These are phyloP conservation scores for Porites cylindrica DNA, from an alignment of 92 coral and sea anemone genomes.

Conservation along the genomic window DNA sequence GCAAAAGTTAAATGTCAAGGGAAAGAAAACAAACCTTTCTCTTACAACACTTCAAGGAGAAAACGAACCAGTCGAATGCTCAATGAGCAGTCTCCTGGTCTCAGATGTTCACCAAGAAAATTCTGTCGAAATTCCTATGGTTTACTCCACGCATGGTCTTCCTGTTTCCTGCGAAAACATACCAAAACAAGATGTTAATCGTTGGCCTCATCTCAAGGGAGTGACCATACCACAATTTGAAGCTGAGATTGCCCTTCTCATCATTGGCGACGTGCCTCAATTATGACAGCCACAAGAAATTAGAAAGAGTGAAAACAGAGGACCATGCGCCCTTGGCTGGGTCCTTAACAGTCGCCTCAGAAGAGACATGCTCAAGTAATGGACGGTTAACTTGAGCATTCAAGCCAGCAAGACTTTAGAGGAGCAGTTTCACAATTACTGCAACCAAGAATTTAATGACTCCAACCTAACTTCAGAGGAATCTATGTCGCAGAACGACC, in stretches of 20 bases:
- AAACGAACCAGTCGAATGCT: background rate
- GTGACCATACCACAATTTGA: constrained; percentile 21
- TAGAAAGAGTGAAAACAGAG: constrained; percentile 20
- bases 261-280: background rate
- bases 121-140: constrained; percentile 4
- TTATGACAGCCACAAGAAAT: constrained; percentile 52
- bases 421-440: constrained; percentile 49
- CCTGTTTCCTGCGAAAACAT: constrained; percentile 38
- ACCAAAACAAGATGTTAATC: constrained; percentile 36
- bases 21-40: constrained; percentile 39
- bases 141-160: constrained; percentile 19
- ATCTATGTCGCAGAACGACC: constrained; percentile 56
- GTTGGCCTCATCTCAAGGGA: constrained; percentile 64
- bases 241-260: constrained; percentile 49
- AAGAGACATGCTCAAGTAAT: background rate
- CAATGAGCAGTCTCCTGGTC: constrained; percentile 33
- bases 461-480: background rate
- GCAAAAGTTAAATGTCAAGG: constrained; percentile 31
- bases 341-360: constrained; percentile 51
- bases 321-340: constrained; percentile 69
- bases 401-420: constrained; percentile 2
- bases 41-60: constrained; percentile 49
- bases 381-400: constrained; percentile 21
- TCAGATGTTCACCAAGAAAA: constrained; percentile 29
- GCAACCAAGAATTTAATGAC: constrained; percentile 65